Conservation (phyloP, 2,113 vertebrate species). For the Ctenomys sociabilis region DNA sequence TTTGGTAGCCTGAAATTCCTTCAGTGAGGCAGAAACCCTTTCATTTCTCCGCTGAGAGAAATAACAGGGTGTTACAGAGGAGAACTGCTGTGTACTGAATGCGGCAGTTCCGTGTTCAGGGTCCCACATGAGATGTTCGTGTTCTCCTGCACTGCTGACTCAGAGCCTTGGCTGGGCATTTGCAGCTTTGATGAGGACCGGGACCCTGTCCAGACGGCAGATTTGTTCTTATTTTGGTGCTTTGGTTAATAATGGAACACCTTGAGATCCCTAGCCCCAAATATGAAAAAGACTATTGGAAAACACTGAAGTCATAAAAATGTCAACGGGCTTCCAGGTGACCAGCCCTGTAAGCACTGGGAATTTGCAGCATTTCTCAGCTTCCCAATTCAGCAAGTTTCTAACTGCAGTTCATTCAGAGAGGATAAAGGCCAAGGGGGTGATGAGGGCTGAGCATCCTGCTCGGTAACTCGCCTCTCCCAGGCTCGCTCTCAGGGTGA, state of each 20-base stretch:
- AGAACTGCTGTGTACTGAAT: neutral
- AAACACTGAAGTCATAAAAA: constrained; percentile 4
- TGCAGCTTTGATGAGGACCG: neutral
- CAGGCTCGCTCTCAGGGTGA: neutral
- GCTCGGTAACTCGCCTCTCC: neutral
- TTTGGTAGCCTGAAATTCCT: constrained; percentile 49
- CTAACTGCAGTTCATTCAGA: neutral
- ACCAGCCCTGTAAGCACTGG: neutral
- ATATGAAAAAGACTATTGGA: neutral
- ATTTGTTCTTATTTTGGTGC: neutral
- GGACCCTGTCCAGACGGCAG: fast-evolving
- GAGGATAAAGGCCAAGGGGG: neutral
- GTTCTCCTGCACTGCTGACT: neutral
- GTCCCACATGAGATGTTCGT: neutral
- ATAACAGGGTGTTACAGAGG: neutral
- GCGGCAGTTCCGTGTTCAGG: neutral
- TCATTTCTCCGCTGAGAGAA: constrained; percentile 52
- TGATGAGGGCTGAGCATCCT: neutral
- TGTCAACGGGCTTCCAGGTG: neutral
- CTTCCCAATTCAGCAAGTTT: neutral
- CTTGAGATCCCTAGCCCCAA: neutral
- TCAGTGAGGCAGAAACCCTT: constrained; percentile 47
- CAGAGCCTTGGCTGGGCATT: neutral
- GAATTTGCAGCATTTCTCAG: neutral
- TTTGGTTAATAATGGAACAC: neutral